Evolutionary conservation across 2,888 invertebrate genomes (phyloP).

Genomic region (Tetramorium bicarinatum): DNA sequence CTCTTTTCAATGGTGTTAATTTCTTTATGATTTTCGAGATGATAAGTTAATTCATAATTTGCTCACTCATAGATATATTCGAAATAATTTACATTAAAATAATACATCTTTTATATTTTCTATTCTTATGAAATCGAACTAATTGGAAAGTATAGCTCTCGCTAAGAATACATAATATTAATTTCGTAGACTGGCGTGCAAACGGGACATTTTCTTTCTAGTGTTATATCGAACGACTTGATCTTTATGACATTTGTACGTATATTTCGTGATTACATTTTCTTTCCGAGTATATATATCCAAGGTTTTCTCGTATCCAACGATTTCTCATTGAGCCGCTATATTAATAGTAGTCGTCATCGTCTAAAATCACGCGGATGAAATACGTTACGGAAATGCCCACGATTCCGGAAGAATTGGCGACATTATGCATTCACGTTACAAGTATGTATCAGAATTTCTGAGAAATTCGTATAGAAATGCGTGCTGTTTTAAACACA

Average conservation of each 20-base stretch:
- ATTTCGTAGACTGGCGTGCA: constrained; percentile 30
- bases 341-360: constrained; percentile 73
- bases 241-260: constrained; percentile 41
- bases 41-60: not conserved
- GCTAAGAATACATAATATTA: constrained; percentile 5
- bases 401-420: constrained; percentile 53
- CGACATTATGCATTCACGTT: constrained; percentile 20
- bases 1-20: not conserved
- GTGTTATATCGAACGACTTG: constrained; percentile 10
- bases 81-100: not conserved
- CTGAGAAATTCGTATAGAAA: constrained; percentile 3
- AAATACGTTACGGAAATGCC: constrained; percentile 58
- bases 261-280: constrained; percentile 42
- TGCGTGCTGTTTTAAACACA: constrained; percentile 1
- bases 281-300: constrained; percentile 59
- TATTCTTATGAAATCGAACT: not conserved
- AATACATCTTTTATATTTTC: not conserved
- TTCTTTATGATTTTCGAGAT: not conserved
- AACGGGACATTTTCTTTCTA: constrained; percentile 44
- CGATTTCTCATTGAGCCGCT: constrained; percentile 73
- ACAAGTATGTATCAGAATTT: not conserved
- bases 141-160: not conserved
- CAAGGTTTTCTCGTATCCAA: constrained; percentile 63
- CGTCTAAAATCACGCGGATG: constrained; percentile 53
- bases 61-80: not conserved